Evolutionary conservation across 2,797 vertebrate species (phyloP), one percentile per base, ranked within the genome.

Genomic region (Salmo trutta): DNA sequence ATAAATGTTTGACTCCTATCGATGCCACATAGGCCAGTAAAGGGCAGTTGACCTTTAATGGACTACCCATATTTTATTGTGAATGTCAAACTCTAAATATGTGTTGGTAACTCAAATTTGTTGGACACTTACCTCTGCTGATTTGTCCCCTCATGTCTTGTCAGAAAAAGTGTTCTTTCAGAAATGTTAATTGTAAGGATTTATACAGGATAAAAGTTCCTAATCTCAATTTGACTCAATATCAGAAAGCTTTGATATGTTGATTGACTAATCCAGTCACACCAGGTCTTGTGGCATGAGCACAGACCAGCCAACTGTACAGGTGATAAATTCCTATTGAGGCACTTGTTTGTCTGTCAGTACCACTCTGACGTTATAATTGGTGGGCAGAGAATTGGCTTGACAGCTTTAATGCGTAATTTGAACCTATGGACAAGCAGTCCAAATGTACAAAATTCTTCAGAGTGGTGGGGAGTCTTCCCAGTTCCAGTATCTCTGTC

Each of bases 361-460:
- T 66, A 54, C n/a, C 53, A 36, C 21, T 73, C 27, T 73, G 71
- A 76, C 54, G 51, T n/a, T 62, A 17, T 74, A 67, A 74, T 36
- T 21, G 68, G 77, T 33, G 19, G 7, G 24, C 21, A 74, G 62
- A 54, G 62, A 80, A 64, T 47, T 71, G 64, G 29, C 52, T 16
- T 80, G 76, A 90, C 82, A 82, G 76, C 76, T 85, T 84, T 77
- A 84, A 53, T 73, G 29, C 15, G 8, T 56, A 17, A 27, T 36
- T 15, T 67, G 54, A 29, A 4, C 5, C 64, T 54, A 52, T 66
- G 6, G 19, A 1, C n/a, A 31, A 36, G 16, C 15, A 17, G 2
- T 5, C 4, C 6, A 21, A 52, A 47, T 19, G 5, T 14, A 62
- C 53, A 77, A 77, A 19, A 56, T 73, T 21, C 19, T 53, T 5